A percentile compares a stretch with the other conserved stretches of the same genome.
These are phyloP conservation scores for Eumeta japonica DNA, from an alignment of 1,140 invertebrate species.

Conservation along the genomic window DNA sequence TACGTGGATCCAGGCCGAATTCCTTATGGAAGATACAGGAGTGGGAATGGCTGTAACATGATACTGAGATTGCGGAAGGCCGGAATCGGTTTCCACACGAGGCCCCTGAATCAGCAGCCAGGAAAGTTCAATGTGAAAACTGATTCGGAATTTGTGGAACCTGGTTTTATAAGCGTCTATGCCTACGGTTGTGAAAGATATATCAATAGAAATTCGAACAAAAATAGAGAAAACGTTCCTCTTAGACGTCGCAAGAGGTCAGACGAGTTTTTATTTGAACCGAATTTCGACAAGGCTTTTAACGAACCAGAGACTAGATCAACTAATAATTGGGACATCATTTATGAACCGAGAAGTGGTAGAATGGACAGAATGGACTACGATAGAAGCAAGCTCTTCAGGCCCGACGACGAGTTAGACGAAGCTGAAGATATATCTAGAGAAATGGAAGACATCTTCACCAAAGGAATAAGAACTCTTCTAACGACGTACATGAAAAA, in stretches of 20 bases:
- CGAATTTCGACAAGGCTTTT: constrained; percentile 19
- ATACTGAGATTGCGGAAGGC: constrained; percentile 72
- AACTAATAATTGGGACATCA: constrained; percentile 39
- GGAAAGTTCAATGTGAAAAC: constrained; percentile 75
- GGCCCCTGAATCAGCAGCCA: constrained; percentile 46
- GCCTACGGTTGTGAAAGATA: constrained; percentile 74
- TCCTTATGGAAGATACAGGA: constrained; percentile 25
- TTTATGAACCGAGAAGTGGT: constrained; percentile 32
- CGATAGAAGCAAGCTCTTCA: constrained; percentile 47
- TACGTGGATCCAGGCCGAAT: constrained; percentile 22
- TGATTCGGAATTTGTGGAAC: constrained; percentile 78
- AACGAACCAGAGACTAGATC: constrained; percentile 36
- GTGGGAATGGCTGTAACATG: constrained; percentile 70
- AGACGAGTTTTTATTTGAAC: constrained; percentile 43
- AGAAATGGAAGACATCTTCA: constrained; percentile 82
- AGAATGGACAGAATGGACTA: constrained; percentile 37
- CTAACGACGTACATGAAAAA: constrained; percentile 80
- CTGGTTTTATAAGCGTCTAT: constrained; percentile 78
- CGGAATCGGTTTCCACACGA: constrained; percentile 70
- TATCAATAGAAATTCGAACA: constrained; percentile 43
- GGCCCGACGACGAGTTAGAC: constrained; percentile 48
- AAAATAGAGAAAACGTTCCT: constrained; percentile 45
- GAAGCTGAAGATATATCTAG: constrained; percentile 65
- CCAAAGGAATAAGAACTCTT: constrained; percentile 74
- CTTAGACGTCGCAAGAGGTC: constrained; percentile 36